Conservation (phyloP, 2,888 invertebrate species). For the Cinara cedri region DNA sequence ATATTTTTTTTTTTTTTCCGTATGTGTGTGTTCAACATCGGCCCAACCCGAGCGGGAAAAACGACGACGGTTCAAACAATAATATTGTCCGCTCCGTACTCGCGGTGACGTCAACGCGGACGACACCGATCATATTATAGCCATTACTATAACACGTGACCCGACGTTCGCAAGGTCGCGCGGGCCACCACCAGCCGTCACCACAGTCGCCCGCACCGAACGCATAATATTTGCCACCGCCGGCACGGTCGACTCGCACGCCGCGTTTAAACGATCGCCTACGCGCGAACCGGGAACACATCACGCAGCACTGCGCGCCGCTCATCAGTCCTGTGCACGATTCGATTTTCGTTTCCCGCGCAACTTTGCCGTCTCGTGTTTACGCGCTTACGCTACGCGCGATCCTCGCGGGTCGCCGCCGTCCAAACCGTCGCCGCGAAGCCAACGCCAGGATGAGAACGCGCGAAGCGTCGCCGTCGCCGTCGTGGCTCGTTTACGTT, state of each 20-base stretch:
- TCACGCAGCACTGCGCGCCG: neutral
- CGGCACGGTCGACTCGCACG: neutral
- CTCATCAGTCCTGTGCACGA: neutral
- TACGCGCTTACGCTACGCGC: neutral
- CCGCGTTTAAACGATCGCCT: constrained; percentile 40
- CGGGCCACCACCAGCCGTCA: neutral
- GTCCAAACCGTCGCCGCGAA: neutral
- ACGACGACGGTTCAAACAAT: neutral
- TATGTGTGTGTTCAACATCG: neutral
- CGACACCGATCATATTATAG: neutral
- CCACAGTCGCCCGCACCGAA: neutral
- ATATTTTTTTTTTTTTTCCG: too few relatives aligned
- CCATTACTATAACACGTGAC: constrained; percentile 7
- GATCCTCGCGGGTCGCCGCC: neutral
- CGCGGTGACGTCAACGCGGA: constrained; percentile 13
- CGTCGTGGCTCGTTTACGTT: neutral
- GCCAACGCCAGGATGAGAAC: too few relatives aligned
- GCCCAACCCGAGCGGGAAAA: neutral
- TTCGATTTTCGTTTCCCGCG: neutral
- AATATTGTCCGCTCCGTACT: neutral
- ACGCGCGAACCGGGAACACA: constrained; percentile 22
- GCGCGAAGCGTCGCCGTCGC: neutral
- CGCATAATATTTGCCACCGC: constrained; percentile 1
- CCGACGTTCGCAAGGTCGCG: constrained; percentile 1
- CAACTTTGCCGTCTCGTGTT: neutral